phyloP scores from a whole-genome alignment of 2,888 invertebrate genomes.

The Orthosia gracilis region DNA sequence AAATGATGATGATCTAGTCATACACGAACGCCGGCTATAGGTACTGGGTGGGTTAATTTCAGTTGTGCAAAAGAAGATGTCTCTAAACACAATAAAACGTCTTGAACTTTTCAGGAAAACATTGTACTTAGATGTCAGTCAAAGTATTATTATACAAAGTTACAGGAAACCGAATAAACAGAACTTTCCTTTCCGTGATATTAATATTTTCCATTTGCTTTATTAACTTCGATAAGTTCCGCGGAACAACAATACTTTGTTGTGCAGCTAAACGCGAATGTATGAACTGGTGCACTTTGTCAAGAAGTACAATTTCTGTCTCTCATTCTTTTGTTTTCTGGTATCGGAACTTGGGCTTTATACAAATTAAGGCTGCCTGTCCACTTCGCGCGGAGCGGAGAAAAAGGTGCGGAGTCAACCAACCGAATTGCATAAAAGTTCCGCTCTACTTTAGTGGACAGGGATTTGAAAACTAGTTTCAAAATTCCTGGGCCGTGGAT shows the following conservation, averaged over 20 bases:
- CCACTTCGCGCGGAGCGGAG: too few species aligned
- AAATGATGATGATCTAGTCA: too few species aligned
- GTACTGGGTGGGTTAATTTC: not conserved
- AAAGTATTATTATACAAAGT: conserved; percentile 42
- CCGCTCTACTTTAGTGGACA: too few species aligned
- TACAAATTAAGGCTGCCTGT: too few species aligned
- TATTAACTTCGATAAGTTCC: conserved; percentile 35
- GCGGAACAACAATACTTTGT: conserved; percentile 13
- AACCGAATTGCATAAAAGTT: too few species aligned
- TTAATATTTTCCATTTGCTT: conserved; percentile 54
- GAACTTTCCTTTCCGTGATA: conserved; percentile 42
- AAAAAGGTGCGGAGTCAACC: too few species aligned
- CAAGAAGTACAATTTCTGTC: not conserved
- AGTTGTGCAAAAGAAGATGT: not conserved
- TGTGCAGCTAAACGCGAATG: not conserved
- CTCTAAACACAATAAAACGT: not conserved
- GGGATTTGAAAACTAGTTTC: too few species aligned
- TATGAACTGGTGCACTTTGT: conserved; percentile 17
- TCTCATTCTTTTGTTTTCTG: not conserved
- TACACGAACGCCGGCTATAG: too few species aligned
- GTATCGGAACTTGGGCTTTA: not conserved
- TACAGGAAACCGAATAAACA: conserved; percentile 22
- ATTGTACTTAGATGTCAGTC: conserved; percentile 30
- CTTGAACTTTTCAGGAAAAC: conserved; percentile 28
- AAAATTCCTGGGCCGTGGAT: too few species aligned